phyloP scores from a whole-genome alignment of 2,888 invertebrate genomes.

The Eurytoma adleriae region DNA sequence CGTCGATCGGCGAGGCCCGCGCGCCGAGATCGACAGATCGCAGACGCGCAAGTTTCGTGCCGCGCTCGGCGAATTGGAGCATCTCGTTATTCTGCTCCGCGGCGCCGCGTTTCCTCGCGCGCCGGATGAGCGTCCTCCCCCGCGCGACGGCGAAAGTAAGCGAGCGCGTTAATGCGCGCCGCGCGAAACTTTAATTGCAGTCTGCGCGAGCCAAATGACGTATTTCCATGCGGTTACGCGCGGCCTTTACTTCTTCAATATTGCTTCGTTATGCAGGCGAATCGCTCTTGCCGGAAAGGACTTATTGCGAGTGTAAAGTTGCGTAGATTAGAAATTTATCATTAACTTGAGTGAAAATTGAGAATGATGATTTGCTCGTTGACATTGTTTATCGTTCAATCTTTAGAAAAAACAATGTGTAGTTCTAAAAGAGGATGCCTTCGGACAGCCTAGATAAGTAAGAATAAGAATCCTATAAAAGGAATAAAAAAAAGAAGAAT shows the following conservation, averaged over 20 bases:
- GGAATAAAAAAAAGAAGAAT: no score
- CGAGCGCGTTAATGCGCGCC: slow-evolving; percentile 33
- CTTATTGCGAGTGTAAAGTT: no score
- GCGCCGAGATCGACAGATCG: slow-evolving; percentile 14
- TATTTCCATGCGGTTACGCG: slow-evolving; percentile 31
- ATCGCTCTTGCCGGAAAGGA: no score
- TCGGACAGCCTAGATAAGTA: no score
- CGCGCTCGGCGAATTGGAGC: background rate
- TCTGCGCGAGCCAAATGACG: slow-evolving; percentile 31
- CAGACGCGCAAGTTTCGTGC: slow-evolving; percentile 8
- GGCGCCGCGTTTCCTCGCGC: background rate
- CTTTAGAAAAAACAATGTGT: no score
- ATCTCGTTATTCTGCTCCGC: background rate
- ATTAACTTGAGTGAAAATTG: no score
- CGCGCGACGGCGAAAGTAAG: slow-evolving; percentile 22
- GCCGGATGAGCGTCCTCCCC: background rate
- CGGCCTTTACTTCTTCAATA: slow-evolving; percentile 27
- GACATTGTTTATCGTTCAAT: no score
- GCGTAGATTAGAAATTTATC: no score
- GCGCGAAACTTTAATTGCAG: slow-evolving; percentile 46
- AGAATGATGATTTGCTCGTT: no score
- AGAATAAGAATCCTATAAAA: no score
- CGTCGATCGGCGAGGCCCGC: slow-evolving; percentile 37
- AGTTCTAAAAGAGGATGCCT: no score
- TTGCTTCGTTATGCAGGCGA: background rate